Percentiles rank a stretch among this genome's conserved stretches.
Conservation (phyloP, 2,888 invertebrate genomes). For the Drosophila greeni region DNA sequence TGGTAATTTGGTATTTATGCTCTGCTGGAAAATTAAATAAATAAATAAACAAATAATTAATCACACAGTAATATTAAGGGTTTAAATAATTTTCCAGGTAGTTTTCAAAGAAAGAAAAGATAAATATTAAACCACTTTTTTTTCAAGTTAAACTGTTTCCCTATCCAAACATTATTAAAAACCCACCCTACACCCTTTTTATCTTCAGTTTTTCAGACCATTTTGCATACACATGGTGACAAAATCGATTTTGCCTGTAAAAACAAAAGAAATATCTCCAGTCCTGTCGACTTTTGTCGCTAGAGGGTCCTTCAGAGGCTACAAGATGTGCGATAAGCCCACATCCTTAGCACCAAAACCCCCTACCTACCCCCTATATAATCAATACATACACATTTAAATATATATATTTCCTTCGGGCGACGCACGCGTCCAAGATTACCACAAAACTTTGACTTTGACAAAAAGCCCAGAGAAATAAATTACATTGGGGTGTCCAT, state of each 20-base stretch:
- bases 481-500: conserved; percentile 18
- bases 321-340: conserved; percentile 25
- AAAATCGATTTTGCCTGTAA: conserved; percentile 20
- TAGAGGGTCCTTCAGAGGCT: conserved; percentile 24
- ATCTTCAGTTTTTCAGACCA: not conserved
- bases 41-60: conserved; percentile 3
- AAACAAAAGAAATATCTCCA: conserved; percentile 22
- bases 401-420: not conserved
- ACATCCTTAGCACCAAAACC: conserved; percentile 7
- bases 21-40: not conserved
- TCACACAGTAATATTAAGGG: not conserved
- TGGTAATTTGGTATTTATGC: not conserved
- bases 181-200: not conserved
- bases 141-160: not conserved
- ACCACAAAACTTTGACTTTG: conserved; percentile 21
- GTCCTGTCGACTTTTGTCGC: conserved; percentile 23
- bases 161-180: not conserved
- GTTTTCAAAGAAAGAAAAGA: not conserved
- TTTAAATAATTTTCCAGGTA: not conserved
- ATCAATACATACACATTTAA: not conserved
- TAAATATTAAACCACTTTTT: not conserved
- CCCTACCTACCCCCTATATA: not conserved
- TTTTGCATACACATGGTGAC: conserved; percentile 15
- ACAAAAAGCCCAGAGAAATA: conserved; percentile 9
- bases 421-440: conserved; percentile 10